phyloP scores from a whole-genome alignment of 2,888 invertebrate genomes.

The Crepidodera aurea region DNA sequence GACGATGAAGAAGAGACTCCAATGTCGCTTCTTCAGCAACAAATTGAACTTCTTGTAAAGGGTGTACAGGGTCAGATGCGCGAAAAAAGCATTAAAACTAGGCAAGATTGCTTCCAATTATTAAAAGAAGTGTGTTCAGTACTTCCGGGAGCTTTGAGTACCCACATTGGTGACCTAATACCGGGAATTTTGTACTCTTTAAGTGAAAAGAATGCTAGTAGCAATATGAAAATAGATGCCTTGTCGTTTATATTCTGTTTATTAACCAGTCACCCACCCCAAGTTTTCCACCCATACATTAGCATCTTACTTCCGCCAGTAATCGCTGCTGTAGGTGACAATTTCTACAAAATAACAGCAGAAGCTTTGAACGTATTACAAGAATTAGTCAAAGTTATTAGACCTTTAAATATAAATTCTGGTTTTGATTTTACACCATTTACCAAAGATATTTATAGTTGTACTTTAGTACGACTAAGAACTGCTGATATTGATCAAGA shows the following conservation, averaged over 20 bases:
- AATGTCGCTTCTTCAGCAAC: constrained; percentile 66
- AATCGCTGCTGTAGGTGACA: constrained; percentile 89
- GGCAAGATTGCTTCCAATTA: constrained; percentile 91
- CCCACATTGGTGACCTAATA: constrained; percentile 77
- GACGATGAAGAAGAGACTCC: constrained; percentile 72
- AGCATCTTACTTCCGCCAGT: constrained; percentile 83
- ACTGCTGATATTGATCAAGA: constrained; percentile 99
- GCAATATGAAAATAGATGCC: constrained; percentile 98
- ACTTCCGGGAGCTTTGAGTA: constrained; percentile 86
- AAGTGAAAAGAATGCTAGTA: constrained; percentile 91
- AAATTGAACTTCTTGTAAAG: constrained; percentile 82
- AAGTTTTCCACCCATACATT: constrained; percentile 83
- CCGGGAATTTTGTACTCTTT: constrained; percentile 90
- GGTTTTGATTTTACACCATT: constrained; percentile 79
- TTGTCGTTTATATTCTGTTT: constrained; percentile 89
- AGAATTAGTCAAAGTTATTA: constrained; percentile 91
- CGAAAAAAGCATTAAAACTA: constrained; percentile 84
- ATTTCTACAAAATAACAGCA: constrained; percentile 98
- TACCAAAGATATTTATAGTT: constrained; percentile 81
- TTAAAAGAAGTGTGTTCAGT: constrained; percentile 90
- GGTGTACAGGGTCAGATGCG: constrained; percentile 89
- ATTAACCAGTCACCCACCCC: constrained; percentile 79
- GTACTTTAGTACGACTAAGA: constrained; percentile 84
- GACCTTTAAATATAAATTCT: constrained; percentile 74
- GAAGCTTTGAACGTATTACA: constrained; percentile 94